Evolutionary conservation across 2,888 invertebrate species (phyloP).

Genomic region (Octonoba sinensis): DNA sequence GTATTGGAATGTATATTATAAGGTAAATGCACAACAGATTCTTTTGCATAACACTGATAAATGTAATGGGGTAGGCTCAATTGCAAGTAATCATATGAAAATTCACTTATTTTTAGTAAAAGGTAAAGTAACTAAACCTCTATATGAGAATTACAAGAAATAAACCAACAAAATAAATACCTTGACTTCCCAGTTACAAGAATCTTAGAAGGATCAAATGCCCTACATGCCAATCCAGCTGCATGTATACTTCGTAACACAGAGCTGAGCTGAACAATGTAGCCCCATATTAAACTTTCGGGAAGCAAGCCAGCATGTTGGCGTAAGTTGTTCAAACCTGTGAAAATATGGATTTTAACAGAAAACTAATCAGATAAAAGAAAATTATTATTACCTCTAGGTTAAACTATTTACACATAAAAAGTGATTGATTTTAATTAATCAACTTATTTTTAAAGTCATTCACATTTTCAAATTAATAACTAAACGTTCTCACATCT

Average conservation of each 20-base stretch:
- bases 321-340: constrained; percentile 53
- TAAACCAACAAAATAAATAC: constrained; percentile 28
- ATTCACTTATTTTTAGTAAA: too few relatives aligned
- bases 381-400: neutral
- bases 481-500: too few relatives aligned
- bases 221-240: constrained; percentile 82
- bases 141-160: neutral
- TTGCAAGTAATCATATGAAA: too few relatives aligned
- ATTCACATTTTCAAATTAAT: too few relatives aligned
- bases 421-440: too few relatives aligned
- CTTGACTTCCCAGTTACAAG: constrained; percentile 79
- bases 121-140: too few relatives aligned
- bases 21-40: too few relatives aligned
- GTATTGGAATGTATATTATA: too few relatives aligned
- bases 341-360: neutral
- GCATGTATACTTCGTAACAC: constrained; percentile 92
- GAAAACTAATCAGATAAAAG: neutral
- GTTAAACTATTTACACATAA: too few relatives aligned
- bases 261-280: constrained; percentile 94
- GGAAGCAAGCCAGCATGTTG: constrained; percentile 77
- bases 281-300: constrained; percentile 93
- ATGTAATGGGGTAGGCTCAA: too few relatives aligned
- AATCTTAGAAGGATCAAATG: constrained; percentile 93
- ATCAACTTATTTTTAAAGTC: too few relatives aligned
- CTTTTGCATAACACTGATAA: too few relatives aligned